These are phyloP conservation scores for Nibea albiflora DNA, from an alignment of 2,113 vertebrate genomes.

Conservation along the genomic window DNA sequence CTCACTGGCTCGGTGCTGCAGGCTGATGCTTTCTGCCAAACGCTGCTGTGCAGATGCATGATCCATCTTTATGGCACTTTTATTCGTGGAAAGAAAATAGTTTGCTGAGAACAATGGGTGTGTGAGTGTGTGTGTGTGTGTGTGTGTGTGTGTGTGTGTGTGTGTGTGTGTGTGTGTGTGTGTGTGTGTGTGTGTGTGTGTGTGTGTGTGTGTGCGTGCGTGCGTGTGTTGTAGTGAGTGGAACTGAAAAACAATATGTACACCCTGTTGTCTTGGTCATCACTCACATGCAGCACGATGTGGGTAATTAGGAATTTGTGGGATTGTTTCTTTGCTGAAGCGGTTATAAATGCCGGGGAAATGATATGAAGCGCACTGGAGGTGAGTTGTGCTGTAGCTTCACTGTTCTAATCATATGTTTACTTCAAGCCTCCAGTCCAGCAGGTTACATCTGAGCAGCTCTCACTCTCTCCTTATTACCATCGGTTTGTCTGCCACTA, in stretches of 20 bases:
- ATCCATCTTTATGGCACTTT: constrained; percentile 35
- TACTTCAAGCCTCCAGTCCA: no score
- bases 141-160: no score
- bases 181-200: no score
- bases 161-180: no score
- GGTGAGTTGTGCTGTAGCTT: no score
- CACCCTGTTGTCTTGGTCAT: neutral
- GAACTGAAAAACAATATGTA: neutral
- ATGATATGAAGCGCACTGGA: neutral
- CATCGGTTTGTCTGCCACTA: neutral
- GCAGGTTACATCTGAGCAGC: neutral
- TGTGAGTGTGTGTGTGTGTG: no score
- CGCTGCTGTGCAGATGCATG: neutral
- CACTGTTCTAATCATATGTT: neutral
- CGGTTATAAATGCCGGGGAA: neutral
- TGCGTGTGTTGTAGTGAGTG: no score
- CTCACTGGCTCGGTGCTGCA: neutral
- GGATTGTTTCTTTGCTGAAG: neutral
- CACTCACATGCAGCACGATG: neutral
- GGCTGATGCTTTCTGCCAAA: constrained; percentile 11
- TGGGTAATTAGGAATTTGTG: neutral
- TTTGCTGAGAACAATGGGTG: neutral
- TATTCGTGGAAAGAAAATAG: constrained; percentile 6
- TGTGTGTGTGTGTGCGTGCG: no score
- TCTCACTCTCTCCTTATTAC: no score